Conservation (phyloP, 2,113 vertebrate genomes). For the Aegithalos caudatus region DNA sequence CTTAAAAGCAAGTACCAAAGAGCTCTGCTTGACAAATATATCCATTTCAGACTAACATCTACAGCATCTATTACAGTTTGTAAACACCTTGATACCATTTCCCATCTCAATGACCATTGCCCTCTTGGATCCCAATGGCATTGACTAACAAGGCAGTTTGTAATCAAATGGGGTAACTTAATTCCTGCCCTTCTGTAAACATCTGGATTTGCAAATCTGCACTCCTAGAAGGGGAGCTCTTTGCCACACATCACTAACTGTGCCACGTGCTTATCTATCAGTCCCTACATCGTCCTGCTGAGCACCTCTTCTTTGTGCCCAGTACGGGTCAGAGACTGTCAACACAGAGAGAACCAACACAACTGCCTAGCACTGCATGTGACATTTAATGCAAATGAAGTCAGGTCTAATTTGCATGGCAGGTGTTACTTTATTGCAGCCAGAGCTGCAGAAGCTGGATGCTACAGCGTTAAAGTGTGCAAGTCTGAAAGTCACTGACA, state of each 20-base stretch:
- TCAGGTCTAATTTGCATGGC: background rate
- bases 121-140: background rate
- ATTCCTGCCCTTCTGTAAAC: background rate
- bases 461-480: background rate
- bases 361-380: background rate
- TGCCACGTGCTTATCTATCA: background rate
- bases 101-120: background rate
- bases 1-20: background rate
- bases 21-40: background rate
- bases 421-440: background rate
- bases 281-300: background rate
- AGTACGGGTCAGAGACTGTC: background rate
- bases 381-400: conserved; percentile 25
- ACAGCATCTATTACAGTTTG: background rate
- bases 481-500: background rate
- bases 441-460: background rate
- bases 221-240: background rate
- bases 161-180: background rate
- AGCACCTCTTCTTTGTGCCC: background rate
- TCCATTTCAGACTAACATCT: background rate
- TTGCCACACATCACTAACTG: background rate
- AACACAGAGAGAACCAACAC: background rate
- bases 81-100: background rate
- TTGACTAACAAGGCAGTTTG: background rate
- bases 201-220: background rate